Evolutionary conservation across 1,140 invertebrate genomes (phyloP).

Genomic region (Lasaia peninsularis): DNA sequence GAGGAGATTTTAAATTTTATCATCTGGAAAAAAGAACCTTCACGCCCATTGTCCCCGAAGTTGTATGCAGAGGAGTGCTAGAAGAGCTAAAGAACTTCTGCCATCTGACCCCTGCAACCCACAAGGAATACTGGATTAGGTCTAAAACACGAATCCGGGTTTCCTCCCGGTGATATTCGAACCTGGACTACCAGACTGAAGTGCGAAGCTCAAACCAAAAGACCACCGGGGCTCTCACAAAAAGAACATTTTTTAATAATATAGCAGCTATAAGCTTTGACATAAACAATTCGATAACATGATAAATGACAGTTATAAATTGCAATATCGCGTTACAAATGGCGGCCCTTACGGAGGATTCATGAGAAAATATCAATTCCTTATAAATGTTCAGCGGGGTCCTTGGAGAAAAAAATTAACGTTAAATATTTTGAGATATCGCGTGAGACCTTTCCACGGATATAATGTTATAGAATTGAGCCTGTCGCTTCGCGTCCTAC

Average conservation of each 20-base stretch:
- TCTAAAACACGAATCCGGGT: too few relatives aligned
- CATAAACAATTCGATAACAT: slow-evolving; percentile 44
- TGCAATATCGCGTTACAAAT: slow-evolving; percentile 62
- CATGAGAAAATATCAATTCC: slow-evolving; percentile 67
- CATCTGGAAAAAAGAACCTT: too few relatives aligned
- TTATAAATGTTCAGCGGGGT: slow-evolving; percentile 44
- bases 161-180: too few relatives aligned
- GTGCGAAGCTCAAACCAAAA: too few relatives aligned
- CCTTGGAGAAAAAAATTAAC: slow-evolving; percentile 41
- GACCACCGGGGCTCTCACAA: too few relatives aligned
- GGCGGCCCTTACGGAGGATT: slow-evolving; percentile 46
- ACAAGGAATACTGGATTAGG: too few relatives aligned
- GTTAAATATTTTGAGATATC: slow-evolving; percentile 31
- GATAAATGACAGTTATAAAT: slow-evolving; percentile 65
- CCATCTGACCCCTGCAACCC: too few relatives aligned
- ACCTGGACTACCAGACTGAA: neutral
- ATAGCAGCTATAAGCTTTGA: slow-evolving; percentile 4
- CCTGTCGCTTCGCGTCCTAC: slow-evolving; percentile 20
- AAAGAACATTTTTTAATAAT: neutral
- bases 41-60: too few relatives aligned
- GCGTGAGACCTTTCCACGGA: slow-evolving; percentile 20
- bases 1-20: too few relatives aligned
- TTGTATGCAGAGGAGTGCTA: too few relatives aligned
- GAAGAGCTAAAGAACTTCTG: too few relatives aligned
- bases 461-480: slow-evolving; percentile 30